A percentile compares a stretch with the other conserved stretches of the same genome.
These are phyloP conservation scores for Pseudomyrmex dendroicus DNA, from an alignment of 1,140 invertebrate species.

Conservation along the genomic window DNA sequence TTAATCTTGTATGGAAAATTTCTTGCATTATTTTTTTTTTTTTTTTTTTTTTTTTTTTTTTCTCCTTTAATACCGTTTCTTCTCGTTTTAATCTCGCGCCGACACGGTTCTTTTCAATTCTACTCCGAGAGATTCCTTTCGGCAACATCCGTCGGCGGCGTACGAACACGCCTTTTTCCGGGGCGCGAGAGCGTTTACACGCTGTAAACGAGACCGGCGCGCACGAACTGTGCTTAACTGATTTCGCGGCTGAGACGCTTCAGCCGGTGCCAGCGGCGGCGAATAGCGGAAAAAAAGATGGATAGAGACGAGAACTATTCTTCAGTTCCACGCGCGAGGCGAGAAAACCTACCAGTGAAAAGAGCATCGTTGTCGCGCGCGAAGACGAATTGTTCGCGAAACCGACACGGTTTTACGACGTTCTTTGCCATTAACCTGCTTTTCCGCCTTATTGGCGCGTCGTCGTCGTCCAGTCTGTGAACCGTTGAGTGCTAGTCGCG, in stretches of 20 bases:
- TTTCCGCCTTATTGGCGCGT: slow-evolving; percentile 49
- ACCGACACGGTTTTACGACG: slow-evolving; percentile 34
- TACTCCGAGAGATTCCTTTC: slow-evolving; percentile 1
- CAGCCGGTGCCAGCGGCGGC: not conserved
- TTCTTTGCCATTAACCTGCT: slow-evolving; percentile 39
- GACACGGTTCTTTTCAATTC: slow-evolving; percentile 35
- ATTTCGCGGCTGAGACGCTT: slow-evolving; percentile 49
- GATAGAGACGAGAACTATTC: slow-evolving; percentile 36
- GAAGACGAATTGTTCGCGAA: slow-evolving; percentile 37
- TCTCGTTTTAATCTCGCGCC: slow-evolving; percentile 25
- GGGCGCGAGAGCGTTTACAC: slow-evolving; percentile 26
- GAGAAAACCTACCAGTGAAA: not conserved
- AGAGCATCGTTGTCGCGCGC: slow-evolving; percentile 1
- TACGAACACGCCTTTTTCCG: slow-evolving; percentile 15
- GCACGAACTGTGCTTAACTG: slow-evolving; percentile 46
- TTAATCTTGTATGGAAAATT: too few species aligned
- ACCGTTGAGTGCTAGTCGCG: slow-evolving; percentile 4
- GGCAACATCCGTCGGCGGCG: slow-evolving; percentile 11
- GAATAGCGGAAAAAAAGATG: slow-evolving; percentile 36
- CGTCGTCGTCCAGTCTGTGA: slow-evolving; percentile 2
- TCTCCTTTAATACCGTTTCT: not conserved
- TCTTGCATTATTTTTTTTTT: too few species aligned
- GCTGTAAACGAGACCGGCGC: slow-evolving; percentile 31
- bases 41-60: not conserved
- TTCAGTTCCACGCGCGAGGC: slow-evolving; percentile 22